Base-by-base conservation (phyloP, 2,888 invertebrate genomes). In the Incurvaria masculella region DNA sequence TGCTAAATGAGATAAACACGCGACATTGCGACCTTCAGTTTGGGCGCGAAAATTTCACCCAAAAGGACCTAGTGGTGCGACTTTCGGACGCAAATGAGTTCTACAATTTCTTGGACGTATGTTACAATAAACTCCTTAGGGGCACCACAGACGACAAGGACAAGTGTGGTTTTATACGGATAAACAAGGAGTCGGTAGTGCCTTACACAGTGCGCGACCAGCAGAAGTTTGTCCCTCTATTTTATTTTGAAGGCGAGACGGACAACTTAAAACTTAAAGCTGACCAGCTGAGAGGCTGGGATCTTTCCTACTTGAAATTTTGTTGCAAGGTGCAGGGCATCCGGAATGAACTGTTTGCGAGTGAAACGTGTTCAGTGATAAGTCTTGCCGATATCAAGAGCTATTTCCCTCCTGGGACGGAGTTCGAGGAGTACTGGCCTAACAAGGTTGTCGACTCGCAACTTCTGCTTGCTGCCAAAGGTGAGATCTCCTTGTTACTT, bases 291-390 rank as follows among this genome's bases (percentile, higher is more conserved):
- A 90, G 91, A 62, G 93, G 93, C 51, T 95, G 94, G 95, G 94
- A 94, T 71, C 73, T 94, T 56, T 91, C 94, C 0, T 95, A 95
- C 69, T 79, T 95, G 54, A 94, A 94, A 71, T 94, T 95, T 69
- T 94, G 94, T 72, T 94, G 94, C 72, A 94, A 94, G 74, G 94
- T 95, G 55, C 94, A 94, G 72, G 94, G 94, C 46, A 94, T 94
- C 57, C 80, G 94, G 55, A 94, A 93, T 63, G 94, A 94, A 75
- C 72, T 94, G 51, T 94, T 94, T 71, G 91, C 92, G 18, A 91
- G 91, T 79, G 93, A 94, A 63, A 90, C 91, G 10, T 94, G 94
- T 69, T 89, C 90, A 47, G 94, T 94, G 60, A 94, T 94, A 51
- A 93, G 92, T 78, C 81, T 94, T 57, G 86, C 89, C 39, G 94